phyloP scores from a whole-genome alignment of 2,888 invertebrate species.

The Rhogogaster chlorosoma region DNA sequence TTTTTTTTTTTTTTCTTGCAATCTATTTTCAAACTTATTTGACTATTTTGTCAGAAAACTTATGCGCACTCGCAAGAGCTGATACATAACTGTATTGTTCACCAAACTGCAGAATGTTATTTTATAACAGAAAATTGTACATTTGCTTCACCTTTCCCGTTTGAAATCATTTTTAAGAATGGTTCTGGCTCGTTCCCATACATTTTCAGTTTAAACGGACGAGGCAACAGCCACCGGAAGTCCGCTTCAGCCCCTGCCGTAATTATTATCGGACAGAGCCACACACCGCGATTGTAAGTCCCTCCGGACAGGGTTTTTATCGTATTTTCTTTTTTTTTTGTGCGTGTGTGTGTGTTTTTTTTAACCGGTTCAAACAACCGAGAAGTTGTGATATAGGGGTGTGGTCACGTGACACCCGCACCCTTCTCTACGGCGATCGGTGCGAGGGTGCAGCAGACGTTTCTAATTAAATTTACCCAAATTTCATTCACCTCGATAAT shows the following conservation, averaged over 20 bases:
- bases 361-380: constrained; percentile 22
- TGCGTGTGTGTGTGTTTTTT: background rate
- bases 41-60: background rate
- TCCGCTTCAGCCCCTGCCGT: constrained; percentile 60
- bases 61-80: background rate
- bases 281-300: constrained; percentile 33
- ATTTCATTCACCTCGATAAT: background rate
- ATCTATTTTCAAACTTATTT: background rate
- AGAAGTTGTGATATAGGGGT: constrained; percentile 34
- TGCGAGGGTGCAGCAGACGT: background rate
- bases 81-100: no score
- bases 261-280: constrained; percentile 47
- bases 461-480: constrained; percentile 10
- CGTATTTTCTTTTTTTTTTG: background rate
- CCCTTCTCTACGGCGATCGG: background rate
- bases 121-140: background rate
- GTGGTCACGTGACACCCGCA: constrained; percentile 36
- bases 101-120: background rate
- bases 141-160: background rate
- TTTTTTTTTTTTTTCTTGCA: background rate
- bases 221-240: constrained; percentile 55
- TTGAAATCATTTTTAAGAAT: constrained; percentile 22
- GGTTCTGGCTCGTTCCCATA: constrained; percentile 12
- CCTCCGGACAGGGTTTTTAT: background rate
- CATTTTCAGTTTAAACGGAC: constrained; percentile 3